These are phyloP conservation scores for Botrylloides violaceus DNA, from an alignment of 23 tunicate genomes.

Conservation along the genomic window DNA sequence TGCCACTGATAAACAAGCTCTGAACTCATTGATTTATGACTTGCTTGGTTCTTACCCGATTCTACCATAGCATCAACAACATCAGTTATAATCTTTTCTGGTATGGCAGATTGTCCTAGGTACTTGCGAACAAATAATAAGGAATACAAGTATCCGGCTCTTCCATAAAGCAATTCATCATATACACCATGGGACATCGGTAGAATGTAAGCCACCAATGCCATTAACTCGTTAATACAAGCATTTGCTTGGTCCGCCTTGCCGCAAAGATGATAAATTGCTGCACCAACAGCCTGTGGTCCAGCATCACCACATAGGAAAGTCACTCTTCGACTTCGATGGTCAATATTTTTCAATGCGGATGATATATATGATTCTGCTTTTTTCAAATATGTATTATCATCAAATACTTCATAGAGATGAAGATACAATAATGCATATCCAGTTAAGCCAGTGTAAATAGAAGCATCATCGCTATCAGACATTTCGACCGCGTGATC, in stretches of 20 bases:
- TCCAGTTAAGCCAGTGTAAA: constrained; percentile 16
- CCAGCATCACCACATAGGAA: constrained; percentile 27
- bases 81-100: constrained; percentile 15
- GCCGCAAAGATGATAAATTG: not conserved
- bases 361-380: not conserved
- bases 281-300: constrained; percentile 22
- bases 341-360: constrained; percentile 1
- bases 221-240: not conserved
- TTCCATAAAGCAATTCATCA: constrained; percentile 25
- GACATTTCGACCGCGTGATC: not conserved
- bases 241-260: not conserved
- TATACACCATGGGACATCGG: not conserved
- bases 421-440: constrained; percentile 5
- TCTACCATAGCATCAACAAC: constrained; percentile 29
- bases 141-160: constrained; percentile 75
- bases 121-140: constrained; percentile 39
- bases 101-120: constrained; percentile 12
- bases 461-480: constrained; percentile 5
- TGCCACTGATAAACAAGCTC: constrained; percentile 65
- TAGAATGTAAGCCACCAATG: constrained; percentile 1
- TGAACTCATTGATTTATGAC: not conserved
- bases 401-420: constrained; percentile 1
- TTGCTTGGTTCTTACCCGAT: constrained; percentile 42
- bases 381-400: not conserved
- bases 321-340: constrained; percentile 14